Evolutionary conservation across 2,888 invertebrate genomes (phyloP), one percentile per base, ranked within the genome.

Genomic region (Prosapia bicincta): DNA sequence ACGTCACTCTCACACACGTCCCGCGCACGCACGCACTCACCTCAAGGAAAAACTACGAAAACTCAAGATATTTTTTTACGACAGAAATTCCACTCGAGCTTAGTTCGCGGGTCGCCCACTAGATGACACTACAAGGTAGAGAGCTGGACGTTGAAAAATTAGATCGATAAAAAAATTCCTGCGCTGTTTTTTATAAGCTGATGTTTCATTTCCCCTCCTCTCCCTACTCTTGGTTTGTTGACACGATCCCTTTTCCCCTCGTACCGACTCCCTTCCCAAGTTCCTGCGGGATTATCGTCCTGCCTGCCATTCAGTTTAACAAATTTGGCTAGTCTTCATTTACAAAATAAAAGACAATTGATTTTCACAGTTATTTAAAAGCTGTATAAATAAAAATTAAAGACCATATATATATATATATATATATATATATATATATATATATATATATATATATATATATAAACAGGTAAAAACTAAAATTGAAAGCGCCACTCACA

Each of bases 111-210:
- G 66, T 38, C 75, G 75, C 26, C 71, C 75, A 71, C 28, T 26
- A 75, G 75, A 71, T 75, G 68, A 38, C 75, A 71, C 75, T 71
- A 75, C 75, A 54, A 71, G 66, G 65, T 75, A 70, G 75, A 66
- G 76, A 69, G 72, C 69, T 73, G 32, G 28, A 67, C 70, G 72
- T 72, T 25, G 78, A 78, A 77, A 78, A 79, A 80, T 78, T 78
- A 80, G 81, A 82, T 82, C 82, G 81, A 82, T 82, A 81, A 82
- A 82, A 82, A 82, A 82, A 82, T 81, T 82, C 82, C 81, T 81
- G 82, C 81, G 82, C 82, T 81, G 81, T 81, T 81, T 82, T 82
- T 81, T 81, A 81, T 81, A 80, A 79, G 80, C 79, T 75, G 78
- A 76, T 77, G 79, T 78, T 79, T 79, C 79, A 79, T 79, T 79